These are phyloP conservation scores for Gymnogyps californianus DNA, from an alignment of 2,113 vertebrate genomes.

Conservation along the genomic window DNA sequence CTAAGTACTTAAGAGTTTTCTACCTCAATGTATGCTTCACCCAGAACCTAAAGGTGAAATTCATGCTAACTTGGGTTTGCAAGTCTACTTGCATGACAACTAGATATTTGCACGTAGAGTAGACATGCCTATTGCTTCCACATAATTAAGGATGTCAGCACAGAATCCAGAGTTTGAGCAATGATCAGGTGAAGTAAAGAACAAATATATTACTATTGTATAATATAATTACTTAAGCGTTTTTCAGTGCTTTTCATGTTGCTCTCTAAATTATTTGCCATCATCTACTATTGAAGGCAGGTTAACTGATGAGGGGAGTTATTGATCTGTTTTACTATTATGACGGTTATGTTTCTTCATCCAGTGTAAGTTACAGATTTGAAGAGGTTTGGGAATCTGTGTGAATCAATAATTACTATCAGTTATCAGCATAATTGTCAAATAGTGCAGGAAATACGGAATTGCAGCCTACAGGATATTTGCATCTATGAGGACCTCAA, in stretches of 20 bases:
- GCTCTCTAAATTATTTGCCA: neutral
- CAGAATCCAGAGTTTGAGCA: neutral
- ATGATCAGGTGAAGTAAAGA: neutral
- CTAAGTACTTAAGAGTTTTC: neutral
- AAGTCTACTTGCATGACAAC: neutral
- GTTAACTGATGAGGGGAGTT: neutral
- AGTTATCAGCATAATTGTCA: neutral
- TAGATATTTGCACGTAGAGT: neutral
- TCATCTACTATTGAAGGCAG: neutral
- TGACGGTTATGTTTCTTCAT: neutral
- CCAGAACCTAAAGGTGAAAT: neutral
- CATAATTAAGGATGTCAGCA: neutral
- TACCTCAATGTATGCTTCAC: neutral
- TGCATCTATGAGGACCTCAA: neutral
- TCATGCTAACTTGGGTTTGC: neutral
- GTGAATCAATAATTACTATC: neutral
- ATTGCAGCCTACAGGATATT: neutral
- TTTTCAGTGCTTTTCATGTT: neutral
- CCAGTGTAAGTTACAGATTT: neutral
- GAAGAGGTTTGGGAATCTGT: neutral
- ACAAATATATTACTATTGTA: neutral
- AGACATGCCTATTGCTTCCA: neutral
- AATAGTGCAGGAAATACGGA: neutral
- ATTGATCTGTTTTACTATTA: neutral
- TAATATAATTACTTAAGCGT: neutral